Evolutionary conservation across 1,140 invertebrate species (phyloP), one percentile per base, ranked within the genome.

Genomic region (Drosophila fuyamai): DNA sequence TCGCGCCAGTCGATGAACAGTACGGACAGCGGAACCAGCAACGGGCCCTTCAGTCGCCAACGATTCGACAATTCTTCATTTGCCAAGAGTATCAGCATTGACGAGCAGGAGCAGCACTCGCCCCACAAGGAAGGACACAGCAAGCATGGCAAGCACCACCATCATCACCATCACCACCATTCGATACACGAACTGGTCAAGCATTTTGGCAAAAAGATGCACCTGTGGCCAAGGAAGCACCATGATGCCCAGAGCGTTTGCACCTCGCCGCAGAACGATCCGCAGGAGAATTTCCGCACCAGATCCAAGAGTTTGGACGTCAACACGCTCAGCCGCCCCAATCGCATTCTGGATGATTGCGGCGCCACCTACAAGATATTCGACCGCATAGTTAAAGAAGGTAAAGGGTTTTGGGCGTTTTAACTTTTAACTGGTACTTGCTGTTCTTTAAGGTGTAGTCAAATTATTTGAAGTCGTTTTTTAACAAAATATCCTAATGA

Each of bases 301-400:
- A 94, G 96, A 29, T 96, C 96, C 18, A 96, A 96, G 86, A 97
- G 96, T 32, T 91, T 97, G 62, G 96, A 97, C 89, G 95, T 95
- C 7, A 94, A 94, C 59, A 93, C 94, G 7, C 91, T 94, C 48
- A 93, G 93, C 36, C 90, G 92, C 44, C 81, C 81, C 13, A 93
- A 92, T 79, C 91, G 93, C 48, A 89, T 89, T 50, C 81, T 95
- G 7, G 93, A 94, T 59, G 96, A 97, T 83, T 96, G 96, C 86
- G 96, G 95, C 41, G 94, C 96, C 9, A 97, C 96, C 9, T 97
- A 97, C 89, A 94, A 95, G 84, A 97, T 97, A 78, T 97, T 95
- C 85, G 96, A 97, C 74, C 94, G 94, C 51, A 97, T 97, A 70
- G 93, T 97, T 1, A 94, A 94, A 93, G 96, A 97, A 96, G 96